Conservation (phyloP, 2,113 vertebrate species). For the Crotalus tigris region DNA sequence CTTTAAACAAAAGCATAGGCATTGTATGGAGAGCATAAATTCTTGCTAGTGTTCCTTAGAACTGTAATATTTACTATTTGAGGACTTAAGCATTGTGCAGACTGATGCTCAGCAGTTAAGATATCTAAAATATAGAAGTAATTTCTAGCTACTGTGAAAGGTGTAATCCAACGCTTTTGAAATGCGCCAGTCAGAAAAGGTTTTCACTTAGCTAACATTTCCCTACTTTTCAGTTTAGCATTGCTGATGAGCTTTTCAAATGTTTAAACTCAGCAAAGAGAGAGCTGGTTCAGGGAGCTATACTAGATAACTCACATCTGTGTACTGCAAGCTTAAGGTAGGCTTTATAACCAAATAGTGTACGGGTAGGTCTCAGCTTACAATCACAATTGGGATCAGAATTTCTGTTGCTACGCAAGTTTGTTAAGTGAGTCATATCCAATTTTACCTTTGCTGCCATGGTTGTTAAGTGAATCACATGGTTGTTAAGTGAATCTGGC, state of each 20-base stretch:
- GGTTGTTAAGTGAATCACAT: neutral
- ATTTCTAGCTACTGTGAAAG: neutral
- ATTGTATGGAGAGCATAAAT: neutral
- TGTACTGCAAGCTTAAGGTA: neutral
- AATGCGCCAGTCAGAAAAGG: neutral
- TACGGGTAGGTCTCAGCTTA: neutral
- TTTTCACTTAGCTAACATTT: neutral
- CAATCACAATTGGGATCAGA: neutral
- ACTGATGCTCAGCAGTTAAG: neutral
- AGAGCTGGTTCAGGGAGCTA: neutral
- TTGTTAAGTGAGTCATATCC: neutral
- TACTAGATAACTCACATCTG: neutral
- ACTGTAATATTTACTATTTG: neutral
- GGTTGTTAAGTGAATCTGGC: neutral
- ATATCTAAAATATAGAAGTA: neutral
- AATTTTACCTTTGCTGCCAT: neutral
- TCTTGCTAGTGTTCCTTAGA: neutral
- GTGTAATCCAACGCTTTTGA: neutral
- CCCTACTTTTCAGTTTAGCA: neutral
- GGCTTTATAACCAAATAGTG: neutral
- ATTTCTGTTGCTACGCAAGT: neutral
- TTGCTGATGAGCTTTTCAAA: neutral
- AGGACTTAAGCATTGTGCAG: neutral
- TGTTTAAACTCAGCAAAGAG: neutral
- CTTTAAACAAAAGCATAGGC: neutral